These are phyloP conservation scores for Phoebastria nigripes DNA, from an alignment of 2,797 vertebrate genomes.

Conservation along the genomic window DNA sequence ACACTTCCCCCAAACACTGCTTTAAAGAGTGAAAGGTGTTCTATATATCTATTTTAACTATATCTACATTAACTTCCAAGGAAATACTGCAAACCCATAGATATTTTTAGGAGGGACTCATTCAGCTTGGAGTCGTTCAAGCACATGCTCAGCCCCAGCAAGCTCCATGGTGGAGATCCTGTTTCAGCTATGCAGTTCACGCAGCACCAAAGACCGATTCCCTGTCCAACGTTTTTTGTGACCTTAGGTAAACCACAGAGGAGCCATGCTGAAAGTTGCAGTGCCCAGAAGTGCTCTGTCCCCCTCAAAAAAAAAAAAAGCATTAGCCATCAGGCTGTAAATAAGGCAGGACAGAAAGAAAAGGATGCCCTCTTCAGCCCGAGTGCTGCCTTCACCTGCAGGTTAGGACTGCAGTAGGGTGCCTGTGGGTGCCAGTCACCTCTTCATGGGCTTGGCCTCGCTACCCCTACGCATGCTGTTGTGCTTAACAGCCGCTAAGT, in stretches of 20 bases:
- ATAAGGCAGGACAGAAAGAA: not conserved
- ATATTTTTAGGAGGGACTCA: not conserved
- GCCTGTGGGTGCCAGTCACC: accelerated
- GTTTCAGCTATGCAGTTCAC: accelerated
- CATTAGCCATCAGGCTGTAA: not conserved
- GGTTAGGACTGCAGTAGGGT: not conserved
- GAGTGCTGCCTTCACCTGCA: not conserved
- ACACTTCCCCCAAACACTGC: not conserved
- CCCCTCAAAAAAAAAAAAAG: accelerated
- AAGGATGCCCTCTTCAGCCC: not conserved
- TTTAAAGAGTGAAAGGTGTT: not conserved
- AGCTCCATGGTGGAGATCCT: not conserved
- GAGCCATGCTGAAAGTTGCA: not conserved
- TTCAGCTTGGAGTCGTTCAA: not conserved
- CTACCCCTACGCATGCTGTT: accelerated
- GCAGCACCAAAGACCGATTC: accelerated
- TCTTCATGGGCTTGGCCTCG: not conserved
- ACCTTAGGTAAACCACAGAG: not conserved
- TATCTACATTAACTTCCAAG: not conserved
- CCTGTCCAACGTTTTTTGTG: not conserved
- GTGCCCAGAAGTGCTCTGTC: accelerated
- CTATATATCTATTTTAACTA: not conserved
- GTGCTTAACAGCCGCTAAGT: accelerated
- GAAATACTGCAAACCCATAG: not conserved
- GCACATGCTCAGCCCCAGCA: not conserved